These are phyloP conservation scores for Steinernema khuongi DNA, from an alignment of 1,140 invertebrate species.

Conservation along the genomic window DNA sequence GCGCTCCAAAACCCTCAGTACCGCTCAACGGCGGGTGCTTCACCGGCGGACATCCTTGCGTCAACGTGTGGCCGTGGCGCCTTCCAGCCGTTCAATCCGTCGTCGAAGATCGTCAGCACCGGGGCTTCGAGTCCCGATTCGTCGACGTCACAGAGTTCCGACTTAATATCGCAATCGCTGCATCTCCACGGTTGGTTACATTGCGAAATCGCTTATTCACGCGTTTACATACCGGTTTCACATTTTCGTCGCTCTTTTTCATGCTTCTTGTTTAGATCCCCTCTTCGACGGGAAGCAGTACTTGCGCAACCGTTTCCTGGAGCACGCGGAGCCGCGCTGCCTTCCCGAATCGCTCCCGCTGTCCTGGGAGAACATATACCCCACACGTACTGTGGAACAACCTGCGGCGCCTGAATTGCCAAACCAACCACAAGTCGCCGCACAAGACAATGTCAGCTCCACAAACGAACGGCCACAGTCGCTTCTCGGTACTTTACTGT, in stretches of 20 bases:
- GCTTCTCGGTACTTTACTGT: conserved; percentile 39
- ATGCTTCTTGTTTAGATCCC: conserved; percentile 17
- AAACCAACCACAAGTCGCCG: not conserved
- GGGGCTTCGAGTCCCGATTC: conserved; percentile 31
- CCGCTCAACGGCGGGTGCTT: conserved; percentile 17
- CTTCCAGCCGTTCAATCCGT: conserved; percentile 33
- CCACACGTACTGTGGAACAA: conserved; percentile 18
- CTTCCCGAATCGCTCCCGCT: not conserved
- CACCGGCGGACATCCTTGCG: conserved; percentile 16
- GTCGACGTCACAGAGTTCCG: conserved; percentile 11
- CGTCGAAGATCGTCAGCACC: conserved; percentile 27
- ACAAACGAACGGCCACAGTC: conserved; percentile 26
- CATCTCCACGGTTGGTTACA: conserved; percentile 21
- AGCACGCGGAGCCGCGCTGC: not conserved
- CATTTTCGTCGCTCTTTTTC: not conserved
- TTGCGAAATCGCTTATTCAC: conserved; percentile 19
- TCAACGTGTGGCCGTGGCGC: conserved; percentile 23
- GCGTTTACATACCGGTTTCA: not conserved
- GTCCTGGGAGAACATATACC: not conserved
- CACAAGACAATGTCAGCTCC: conserved; percentile 18
- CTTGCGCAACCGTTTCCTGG: conserved; percentile 14
- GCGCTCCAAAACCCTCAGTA: conserved; percentile 13
- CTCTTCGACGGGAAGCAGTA: conserved; percentile 9
- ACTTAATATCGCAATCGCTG: conserved; percentile 21
- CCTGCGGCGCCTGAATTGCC: conserved; percentile 4